Evolutionary conservation across 2,888 invertebrate species (phyloP).

Genomic region (Venusia cambrica): DNA sequence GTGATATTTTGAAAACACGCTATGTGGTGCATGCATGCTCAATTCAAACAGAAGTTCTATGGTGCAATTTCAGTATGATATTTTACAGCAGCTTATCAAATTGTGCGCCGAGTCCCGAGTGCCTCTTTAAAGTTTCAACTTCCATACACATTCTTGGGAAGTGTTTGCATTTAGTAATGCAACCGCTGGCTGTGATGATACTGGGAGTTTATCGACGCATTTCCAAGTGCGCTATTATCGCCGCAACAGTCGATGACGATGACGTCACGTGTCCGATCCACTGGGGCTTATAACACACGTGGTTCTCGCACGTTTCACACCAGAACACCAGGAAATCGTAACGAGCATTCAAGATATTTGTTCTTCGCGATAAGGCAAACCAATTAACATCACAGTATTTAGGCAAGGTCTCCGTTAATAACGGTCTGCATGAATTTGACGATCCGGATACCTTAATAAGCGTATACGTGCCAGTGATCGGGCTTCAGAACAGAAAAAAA

Average conservation of each 20-base stretch:
- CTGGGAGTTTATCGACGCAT: slow-evolving; percentile 43
- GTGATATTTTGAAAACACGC: slow-evolving; percentile 1
- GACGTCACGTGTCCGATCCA: slow-evolving; percentile 41
- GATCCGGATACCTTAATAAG: slow-evolving; percentile 64
- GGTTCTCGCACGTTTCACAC: slow-evolving; percentile 34
- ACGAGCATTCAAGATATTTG: slow-evolving; percentile 4
- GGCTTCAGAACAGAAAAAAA: slow-evolving; percentile 50
- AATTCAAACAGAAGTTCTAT: no score
- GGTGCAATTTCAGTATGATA: neutral
- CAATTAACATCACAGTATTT: slow-evolving; percentile 17
- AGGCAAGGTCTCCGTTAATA: slow-evolving; percentile 43
- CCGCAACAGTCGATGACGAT: slow-evolving; percentile 10
- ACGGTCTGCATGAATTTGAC: slow-evolving; percentile 48
- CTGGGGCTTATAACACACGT: slow-evolving; percentile 37
- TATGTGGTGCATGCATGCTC: no score
- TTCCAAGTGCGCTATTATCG: slow-evolving; percentile 48
- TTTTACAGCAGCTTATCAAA: slow-evolving; percentile 7
- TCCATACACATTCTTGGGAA: slow-evolving; percentile 7
- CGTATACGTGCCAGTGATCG: slow-evolving; percentile 50
- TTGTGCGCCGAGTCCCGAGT: slow-evolving; percentile 4
- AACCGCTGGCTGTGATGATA: slow-evolving; percentile 39
- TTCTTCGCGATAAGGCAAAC: slow-evolving; percentile 1
- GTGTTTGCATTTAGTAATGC: slow-evolving; percentile 9
- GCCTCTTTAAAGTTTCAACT: slow-evolving; percentile 13
- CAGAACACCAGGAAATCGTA: slow-evolving; percentile 21